phyloP scores from a whole-genome alignment of 1,140 invertebrate species.

The Papilio dardanus region DNA sequence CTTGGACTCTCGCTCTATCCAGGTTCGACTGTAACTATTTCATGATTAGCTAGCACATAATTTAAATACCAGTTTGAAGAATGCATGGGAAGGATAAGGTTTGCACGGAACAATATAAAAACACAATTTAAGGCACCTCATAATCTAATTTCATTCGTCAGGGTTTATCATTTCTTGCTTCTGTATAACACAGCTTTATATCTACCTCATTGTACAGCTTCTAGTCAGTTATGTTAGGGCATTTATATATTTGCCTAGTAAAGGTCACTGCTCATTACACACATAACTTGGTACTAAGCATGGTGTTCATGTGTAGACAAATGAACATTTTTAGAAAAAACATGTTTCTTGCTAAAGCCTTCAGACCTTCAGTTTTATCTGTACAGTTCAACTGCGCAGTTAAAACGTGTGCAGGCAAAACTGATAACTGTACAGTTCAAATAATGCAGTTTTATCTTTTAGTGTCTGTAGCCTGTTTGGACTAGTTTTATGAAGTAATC shows the following conservation, averaged over 20 bases:
- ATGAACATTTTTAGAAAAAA: not conserved
- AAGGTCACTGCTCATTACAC: not conserved
- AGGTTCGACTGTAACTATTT: no score
- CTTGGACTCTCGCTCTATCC: no score
- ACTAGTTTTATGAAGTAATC: no score
- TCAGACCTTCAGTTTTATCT: no score
- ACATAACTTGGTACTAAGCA: not conserved
- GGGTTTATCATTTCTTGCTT: constrained; percentile 3
- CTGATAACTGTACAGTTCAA: no score
- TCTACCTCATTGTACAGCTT: constrained; percentile 1
- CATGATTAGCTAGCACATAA: no score
- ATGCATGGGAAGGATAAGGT: no score
- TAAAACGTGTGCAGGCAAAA: no score
- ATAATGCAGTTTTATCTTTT: no score
- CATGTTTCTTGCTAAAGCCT: not conserved
- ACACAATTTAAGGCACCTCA: not conserved
- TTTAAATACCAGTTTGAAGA: no score
- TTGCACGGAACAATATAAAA: not conserved
- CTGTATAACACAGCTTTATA: not conserved
- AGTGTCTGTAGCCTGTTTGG: no score
- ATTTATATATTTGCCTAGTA: not conserved
- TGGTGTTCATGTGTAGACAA: not conserved
- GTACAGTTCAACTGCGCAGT: no score
- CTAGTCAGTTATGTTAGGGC: constrained; percentile 1
- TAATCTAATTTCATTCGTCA: not conserved